Evolutionary conservation across 2,113 vertebrate species (phyloP).

Genomic region (Salvelinus alpinus): DNA sequence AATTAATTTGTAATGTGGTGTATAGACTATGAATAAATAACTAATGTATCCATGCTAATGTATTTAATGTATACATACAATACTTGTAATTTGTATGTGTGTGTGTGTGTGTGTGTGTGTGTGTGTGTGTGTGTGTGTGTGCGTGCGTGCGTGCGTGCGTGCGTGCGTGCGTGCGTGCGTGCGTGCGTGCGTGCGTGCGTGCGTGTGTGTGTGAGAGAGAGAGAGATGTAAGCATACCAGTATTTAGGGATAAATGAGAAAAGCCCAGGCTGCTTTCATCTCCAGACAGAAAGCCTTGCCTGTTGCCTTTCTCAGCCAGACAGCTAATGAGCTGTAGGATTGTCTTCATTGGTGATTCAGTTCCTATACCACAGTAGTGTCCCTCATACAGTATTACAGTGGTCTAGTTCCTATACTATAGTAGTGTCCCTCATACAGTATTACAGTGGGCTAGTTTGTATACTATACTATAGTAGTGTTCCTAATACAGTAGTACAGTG

Average conservation of each 20-base stretch:
- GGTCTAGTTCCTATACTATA: neutral
- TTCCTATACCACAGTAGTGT: neutral
- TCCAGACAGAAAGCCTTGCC: constrained; percentile 28
- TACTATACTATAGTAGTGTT: no score
- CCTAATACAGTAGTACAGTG: no score
- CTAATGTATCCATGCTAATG: constrained; percentile 5
- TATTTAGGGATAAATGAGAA: constrained; percentile 38
- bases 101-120: no score
- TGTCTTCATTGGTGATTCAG: neutral
- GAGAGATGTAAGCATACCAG: constrained; percentile 12
- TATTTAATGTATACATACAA: neutral
- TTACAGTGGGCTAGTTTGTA: no score
- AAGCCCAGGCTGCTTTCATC: constrained; percentile 31
- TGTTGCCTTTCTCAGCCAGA: constrained; percentile 18
- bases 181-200: no score
- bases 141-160: no score
- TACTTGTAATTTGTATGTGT: no score
- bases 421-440: no score
- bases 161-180: no score
- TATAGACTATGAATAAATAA: neutral
- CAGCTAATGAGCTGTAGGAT: constrained; percentile 34
- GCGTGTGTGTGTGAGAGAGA: no score
- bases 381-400: neutral
- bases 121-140: neutral
- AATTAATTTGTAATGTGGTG: no score